phyloP scores from a whole-genome alignment of 1,140 invertebrate genomes.

The Zaprionus africanus region DNA sequence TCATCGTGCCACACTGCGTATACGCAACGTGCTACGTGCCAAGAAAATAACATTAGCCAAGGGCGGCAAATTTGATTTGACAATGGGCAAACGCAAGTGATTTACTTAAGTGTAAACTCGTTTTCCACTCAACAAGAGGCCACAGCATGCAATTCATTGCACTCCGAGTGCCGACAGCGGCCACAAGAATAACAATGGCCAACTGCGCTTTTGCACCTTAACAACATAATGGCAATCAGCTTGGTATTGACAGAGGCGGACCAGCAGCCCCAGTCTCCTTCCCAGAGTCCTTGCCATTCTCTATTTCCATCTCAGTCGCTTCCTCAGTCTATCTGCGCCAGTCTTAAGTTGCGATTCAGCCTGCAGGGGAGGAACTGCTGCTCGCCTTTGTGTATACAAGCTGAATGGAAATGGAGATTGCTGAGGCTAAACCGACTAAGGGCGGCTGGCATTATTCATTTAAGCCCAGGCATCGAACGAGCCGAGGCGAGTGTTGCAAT shows the following conservation, averaged over 20 bases:
- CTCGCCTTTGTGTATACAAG: constrained; percentile 18
- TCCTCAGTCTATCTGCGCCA: background rate
- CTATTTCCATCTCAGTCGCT: constrained; percentile 13
- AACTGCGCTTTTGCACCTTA: constrained; percentile 68
- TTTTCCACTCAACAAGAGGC: constrained; percentile 68
- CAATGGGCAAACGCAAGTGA: constrained; percentile 70
- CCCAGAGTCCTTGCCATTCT: background rate
- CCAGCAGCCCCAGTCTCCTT: background rate
- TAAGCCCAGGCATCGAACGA: constrained; percentile 60
- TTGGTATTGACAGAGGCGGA: constrained; percentile 64
- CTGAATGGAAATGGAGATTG: constrained; percentile 56
- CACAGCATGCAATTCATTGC: constrained; percentile 54
- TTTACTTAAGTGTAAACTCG: constrained; percentile 79
- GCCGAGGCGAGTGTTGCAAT: constrained; percentile 57
- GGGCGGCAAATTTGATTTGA: constrained; percentile 61
- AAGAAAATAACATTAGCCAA: constrained; percentile 12
- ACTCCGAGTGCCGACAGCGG: constrained; percentile 1
- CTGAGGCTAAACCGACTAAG: constrained; percentile 12
- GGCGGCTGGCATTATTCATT: constrained; percentile 70
- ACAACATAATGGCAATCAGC: constrained; percentile 77
- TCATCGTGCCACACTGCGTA: constrained; percentile 12
- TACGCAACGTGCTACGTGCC: constrained; percentile 67
- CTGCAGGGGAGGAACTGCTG: background rate
- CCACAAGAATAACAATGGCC: constrained; percentile 24
- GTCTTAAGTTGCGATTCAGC: background rate